Base-by-base conservation (phyloP, 2,797 vertebrate species). In the Acropternis orthonyx region DNA sequence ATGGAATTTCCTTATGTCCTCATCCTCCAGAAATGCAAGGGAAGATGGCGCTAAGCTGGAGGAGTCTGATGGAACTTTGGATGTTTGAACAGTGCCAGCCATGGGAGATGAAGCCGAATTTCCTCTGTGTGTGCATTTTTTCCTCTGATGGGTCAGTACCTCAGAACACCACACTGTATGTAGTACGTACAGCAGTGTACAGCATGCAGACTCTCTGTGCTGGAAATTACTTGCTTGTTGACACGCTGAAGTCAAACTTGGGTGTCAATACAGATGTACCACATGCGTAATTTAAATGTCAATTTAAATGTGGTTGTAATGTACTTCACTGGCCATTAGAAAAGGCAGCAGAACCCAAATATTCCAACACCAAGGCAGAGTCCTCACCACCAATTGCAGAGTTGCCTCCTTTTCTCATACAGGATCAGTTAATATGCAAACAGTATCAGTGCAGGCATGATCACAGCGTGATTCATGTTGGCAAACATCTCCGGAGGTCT, bases 1-100 rank as follows among this genome's bases (percentile, higher is more conserved):
- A 82, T 92, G 85, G 93, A n/a, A 89, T 95, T 86, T 86, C 66
- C 87, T 75, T 75, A 85, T 94, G 75, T 89, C 94, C 85, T 96
- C 82, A 95, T 77, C 58, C 34, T 32, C 76, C 49, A 94, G 85
- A 93, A 94, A 94, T 96, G 83, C 72, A 96, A 93, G 82, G 76
- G 58, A 94, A 95, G 80, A 92, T 93, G 69, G 71, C 7, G 5
- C 87, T 91, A 54, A 91, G 88, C 41, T 90, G 48, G 46, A 67
- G 84, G 63, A 93, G 14, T 75, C 83, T 77, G 59, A 52, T 76
- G 44, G 54, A 81, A 82, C 80, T 56, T 81, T 81, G 65, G 48
- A 73, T 37, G 10, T 90, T 95, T 96, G 89, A 93, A 83, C 44
- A 86, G 67, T 37, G 75, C 63, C 43, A 73, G 66, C 11, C 9